phyloP scores from a whole-genome alignment of 2,888 invertebrate species.

The Digitonthophagus gazella region DNA sequence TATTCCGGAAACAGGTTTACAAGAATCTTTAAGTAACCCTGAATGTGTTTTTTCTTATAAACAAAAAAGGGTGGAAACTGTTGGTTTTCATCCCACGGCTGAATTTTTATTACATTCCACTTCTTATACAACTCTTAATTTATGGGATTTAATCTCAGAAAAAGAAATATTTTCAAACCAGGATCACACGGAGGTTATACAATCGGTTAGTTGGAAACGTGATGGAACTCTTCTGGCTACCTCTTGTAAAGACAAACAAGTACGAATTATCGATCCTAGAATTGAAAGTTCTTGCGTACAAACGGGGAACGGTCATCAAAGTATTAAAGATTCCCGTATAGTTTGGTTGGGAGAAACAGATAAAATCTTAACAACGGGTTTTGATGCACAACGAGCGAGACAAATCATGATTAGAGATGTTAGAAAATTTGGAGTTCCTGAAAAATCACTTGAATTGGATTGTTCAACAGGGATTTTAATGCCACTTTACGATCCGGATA shows the following conservation, averaged over 20 bases:
- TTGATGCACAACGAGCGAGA: conserved; percentile 80
- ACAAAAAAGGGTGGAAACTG: conserved; percentile 83
- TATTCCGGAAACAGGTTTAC: conserved; percentile 76
- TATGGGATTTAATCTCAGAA: conserved; percentile 85
- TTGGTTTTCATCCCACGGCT: conserved; percentile 88
- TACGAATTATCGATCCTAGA: conserved; percentile 83
- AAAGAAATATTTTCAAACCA: conserved; percentile 73
- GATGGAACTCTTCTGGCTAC: conserved; percentile 81
- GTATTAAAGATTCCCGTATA: conserved; percentile 86
- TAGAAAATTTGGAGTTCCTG: conserved; percentile 72
- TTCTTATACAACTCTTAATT: conserved; percentile 73
- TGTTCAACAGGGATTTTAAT: conserved; percentile 88
- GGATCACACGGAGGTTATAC: conserved; percentile 79
- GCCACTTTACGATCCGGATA: conserved; percentile 90
- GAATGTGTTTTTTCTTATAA: conserved; percentile 81
- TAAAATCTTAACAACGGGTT: conserved; percentile 84
- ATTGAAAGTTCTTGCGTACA: conserved; percentile 60
- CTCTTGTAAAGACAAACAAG: conserved; percentile 87
- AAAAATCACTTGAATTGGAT: conserved; percentile 78
- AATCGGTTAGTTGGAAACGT: conserved; percentile 86
- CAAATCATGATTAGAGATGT: conserved; percentile 88
- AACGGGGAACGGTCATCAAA: conserved; percentile 77
- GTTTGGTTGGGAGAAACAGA: conserved; percentile 88
- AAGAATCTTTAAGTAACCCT: conserved; percentile 72
- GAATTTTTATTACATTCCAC: conserved; percentile 87